Conservation (phyloP, 2,797 vertebrate genomes). For the Muraenolepis orangiensis region DNA sequence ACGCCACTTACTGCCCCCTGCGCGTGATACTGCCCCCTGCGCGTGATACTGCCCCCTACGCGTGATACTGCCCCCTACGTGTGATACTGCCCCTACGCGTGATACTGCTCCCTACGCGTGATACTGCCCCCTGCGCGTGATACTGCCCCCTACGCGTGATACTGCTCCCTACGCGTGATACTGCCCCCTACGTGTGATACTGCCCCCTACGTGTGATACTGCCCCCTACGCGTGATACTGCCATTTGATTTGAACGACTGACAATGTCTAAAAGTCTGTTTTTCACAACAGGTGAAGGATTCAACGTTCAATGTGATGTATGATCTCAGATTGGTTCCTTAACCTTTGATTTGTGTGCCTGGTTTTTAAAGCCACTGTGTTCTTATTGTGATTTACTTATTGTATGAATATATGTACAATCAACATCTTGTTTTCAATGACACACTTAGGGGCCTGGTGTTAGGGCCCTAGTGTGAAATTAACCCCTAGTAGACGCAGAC, state of each 20-base stretch:
- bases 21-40: slow-evolving; percentile 69
- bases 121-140: slow-evolving; percentile 58
- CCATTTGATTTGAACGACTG: slow-evolving; percentile 67
- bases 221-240: slow-evolving; percentile 66
- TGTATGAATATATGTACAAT: background rate
- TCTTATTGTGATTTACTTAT: background rate
- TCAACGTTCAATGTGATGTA: slow-evolving; percentile 1
- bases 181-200: slow-evolving; percentile 55
- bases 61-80: no score
- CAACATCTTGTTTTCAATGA: background rate
- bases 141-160: slow-evolving; percentile 55
- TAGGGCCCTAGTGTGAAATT: background rate
- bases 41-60: slow-evolving; percentile 58
- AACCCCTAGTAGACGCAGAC: slow-evolving; percentile 51
- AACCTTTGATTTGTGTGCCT: slow-evolving; percentile 49
- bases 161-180: slow-evolving; percentile 55
- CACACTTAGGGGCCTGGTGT: background rate
- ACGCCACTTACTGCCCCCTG: slow-evolving; percentile 40
- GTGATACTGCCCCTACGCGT: slow-evolving; percentile 27
- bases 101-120: slow-evolving; percentile 52
- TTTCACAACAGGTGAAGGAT: slow-evolving; percentile 14
- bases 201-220: slow-evolving; percentile 55
- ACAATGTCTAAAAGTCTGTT: slow-evolving; percentile 71
- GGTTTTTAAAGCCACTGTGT: slow-evolving; percentile 10
- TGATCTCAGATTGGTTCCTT: background rate